Evolutionary conservation across 2,888 invertebrate genomes (phyloP).

Genomic region (Poecilobothrus nobilitatus): DNA sequence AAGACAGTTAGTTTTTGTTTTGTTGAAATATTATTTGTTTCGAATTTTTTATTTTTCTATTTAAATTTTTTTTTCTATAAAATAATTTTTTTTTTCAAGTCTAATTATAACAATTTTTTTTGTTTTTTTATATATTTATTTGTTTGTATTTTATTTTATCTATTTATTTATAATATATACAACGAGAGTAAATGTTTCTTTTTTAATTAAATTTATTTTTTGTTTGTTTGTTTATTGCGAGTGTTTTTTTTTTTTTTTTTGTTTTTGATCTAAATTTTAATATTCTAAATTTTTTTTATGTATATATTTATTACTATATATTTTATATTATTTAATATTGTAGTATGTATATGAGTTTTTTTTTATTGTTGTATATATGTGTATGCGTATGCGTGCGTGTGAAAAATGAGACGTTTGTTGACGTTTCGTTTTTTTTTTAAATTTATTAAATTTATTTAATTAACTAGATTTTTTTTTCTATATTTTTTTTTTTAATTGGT

Average conservation of each 20-base stretch:
- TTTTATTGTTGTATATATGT: not conserved
- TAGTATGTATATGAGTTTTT: too few species aligned
- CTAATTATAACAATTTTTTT: not conserved
- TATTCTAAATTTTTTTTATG: not conserved
- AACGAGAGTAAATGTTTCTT: not conserved
- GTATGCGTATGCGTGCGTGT: slow-evolving; percentile 6
- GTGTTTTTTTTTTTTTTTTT: not conserved
- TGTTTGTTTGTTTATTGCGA: not conserved
- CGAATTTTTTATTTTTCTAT: too few species aligned
- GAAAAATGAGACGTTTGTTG: not conserved
- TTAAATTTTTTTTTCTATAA: not conserved
- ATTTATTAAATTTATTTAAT: not conserved
- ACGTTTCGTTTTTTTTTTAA: not conserved
- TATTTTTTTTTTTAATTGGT: too few species aligned
- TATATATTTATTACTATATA: not conserved
- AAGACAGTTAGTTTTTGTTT: too few species aligned
- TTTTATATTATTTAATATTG: not conserved
- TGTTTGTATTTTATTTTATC: not conserved
- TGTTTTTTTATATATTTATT: not conserved
- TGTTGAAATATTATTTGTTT: too few species aligned
- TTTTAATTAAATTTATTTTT: too few species aligned
- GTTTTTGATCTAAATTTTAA: not conserved
- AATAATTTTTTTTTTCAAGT: not conserved
- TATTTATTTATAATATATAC: not conserved
- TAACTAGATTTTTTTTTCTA: not conserved